Evolutionary conservation across 2,888 invertebrate genomes (phyloP).

Genomic region (Ectemnius lituratus): DNA sequence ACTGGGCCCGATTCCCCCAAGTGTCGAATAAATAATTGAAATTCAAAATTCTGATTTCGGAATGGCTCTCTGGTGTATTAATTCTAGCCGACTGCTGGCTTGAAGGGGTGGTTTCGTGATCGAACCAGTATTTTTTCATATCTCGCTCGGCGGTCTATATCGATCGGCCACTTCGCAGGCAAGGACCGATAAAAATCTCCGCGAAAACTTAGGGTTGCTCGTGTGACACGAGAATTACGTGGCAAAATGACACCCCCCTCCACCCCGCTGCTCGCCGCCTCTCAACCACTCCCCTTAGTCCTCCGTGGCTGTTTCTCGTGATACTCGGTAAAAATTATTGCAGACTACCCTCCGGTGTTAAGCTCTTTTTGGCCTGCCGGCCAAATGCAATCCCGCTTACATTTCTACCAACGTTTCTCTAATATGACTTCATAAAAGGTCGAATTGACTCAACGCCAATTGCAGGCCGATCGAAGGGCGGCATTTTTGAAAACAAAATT

Average conservation of each 20-base stretch:
- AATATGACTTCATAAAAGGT: too few relatives aligned
- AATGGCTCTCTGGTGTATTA: not conserved
- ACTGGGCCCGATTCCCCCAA: too few relatives aligned
- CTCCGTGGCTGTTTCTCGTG: conserved; percentile 30
- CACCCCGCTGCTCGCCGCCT: conserved; percentile 25
- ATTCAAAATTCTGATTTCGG: conserved; percentile 8
- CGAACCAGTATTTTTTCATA: conserved; percentile 3
- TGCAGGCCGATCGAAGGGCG: too few relatives aligned
- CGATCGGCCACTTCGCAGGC: conserved; percentile 48
- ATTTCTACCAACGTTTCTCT: conserved; percentile 13
- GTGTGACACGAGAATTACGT: conserved; percentile 59
- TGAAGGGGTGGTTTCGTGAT: too few relatives aligned
- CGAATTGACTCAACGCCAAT: too few relatives aligned
- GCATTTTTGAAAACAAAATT: too few relatives aligned
- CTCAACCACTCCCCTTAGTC: too few relatives aligned
- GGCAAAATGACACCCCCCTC: conserved; percentile 38
- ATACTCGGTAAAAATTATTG: conserved; percentile 43
- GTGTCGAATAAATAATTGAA: not conserved
- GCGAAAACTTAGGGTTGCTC: conserved; percentile 47
- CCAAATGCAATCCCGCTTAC: conserved; percentile 49
- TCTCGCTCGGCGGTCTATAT: conserved; percentile 39
- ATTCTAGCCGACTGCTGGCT: conserved; percentile 14
- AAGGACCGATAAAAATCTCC: conserved; percentile 54
- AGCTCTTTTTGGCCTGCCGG: conserved; percentile 53
- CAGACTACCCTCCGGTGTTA: conserved; percentile 52